Conservation (phyloP, 1,140 invertebrate species). For the Microplitis demolitor region DNA sequence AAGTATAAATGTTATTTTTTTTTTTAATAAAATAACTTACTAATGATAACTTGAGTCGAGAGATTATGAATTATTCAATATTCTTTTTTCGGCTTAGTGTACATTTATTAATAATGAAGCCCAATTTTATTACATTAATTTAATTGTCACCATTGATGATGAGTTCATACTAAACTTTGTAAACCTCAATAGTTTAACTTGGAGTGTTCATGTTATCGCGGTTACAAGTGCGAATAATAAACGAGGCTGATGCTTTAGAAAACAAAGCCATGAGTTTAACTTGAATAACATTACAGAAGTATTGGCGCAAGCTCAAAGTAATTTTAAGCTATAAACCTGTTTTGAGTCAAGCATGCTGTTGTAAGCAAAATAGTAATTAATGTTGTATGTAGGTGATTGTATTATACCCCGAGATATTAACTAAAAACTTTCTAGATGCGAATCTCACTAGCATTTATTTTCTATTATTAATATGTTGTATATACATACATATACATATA, state of each 20-base stretch:
- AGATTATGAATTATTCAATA: no score
- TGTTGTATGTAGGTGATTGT: background rate
- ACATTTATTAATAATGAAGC: no score
- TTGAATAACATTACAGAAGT: background rate
- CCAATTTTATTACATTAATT: no score
- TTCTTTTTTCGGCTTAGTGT: no score
- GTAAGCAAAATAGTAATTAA: background rate
- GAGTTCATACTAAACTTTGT: no score
- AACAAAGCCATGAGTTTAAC: background rate
- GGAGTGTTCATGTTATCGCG: background rate
- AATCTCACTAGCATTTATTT: no score
- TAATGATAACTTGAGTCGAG: no score
- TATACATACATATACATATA: background rate
- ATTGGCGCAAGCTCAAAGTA: conserved; percentile 6
- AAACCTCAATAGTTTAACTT: background rate
- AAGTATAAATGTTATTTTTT: no score
- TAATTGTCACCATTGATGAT: no score
- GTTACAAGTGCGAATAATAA: background rate
- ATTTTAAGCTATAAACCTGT: background rate
- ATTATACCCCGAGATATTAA: background rate
- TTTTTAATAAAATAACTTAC: no score
- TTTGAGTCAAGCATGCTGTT: background rate
- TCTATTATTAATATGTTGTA: no score
- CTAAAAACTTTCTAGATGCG: background rate
- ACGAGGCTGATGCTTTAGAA: background rate